A percentile compares a stretch with the other conserved stretches of the same genome.
Conservation (phyloP, 2,797 vertebrate genomes). For the Enteromius viviparus region DNA sequence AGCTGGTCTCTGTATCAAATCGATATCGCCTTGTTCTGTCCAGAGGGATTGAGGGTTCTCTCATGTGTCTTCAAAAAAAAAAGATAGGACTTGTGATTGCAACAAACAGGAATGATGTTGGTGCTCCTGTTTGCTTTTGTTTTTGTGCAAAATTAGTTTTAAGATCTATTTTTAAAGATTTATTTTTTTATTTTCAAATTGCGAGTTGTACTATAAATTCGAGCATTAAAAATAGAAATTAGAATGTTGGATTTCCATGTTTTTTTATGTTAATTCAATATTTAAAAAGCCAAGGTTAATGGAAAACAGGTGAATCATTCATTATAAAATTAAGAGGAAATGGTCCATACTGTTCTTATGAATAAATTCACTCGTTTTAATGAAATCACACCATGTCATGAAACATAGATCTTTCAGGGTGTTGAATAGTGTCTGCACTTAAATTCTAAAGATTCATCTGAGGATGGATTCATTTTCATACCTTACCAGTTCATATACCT, state of each 20-base stretch:
- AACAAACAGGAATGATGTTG: slow-evolving; percentile 23
- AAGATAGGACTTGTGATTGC: slow-evolving; percentile 15
- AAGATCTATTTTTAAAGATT: background rate
- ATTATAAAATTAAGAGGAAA: slow-evolving; percentile 17
- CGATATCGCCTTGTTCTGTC: slow-evolving; percentile 38
- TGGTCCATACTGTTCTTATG: background rate
- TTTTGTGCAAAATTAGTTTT: background rate
- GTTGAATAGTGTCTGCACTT: background rate
- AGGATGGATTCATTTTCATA: background rate
- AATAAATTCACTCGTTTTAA: background rate
- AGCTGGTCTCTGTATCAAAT: slow-evolving; percentile 38
- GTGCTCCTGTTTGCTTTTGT: background rate
- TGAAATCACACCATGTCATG: background rate
- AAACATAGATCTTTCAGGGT: background rate
- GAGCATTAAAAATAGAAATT: background rate
- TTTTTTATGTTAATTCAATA: background rate
- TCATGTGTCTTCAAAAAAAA: slow-evolving; percentile 32
- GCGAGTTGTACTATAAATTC: background rate
- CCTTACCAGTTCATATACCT: background rate
- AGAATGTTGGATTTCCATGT: background rate
- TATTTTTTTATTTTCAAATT: background rate
- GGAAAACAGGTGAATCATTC: slow-evolving; percentile 20
- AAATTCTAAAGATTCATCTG: background rate
- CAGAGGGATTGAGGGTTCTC: slow-evolving; percentile 31
- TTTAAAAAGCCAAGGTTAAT: slow-evolving; percentile 10